These are phyloP conservation scores for Sardinella longiceps DNA, from an alignment of 2,797 vertebrate genomes.

Conservation along the genomic window DNA sequence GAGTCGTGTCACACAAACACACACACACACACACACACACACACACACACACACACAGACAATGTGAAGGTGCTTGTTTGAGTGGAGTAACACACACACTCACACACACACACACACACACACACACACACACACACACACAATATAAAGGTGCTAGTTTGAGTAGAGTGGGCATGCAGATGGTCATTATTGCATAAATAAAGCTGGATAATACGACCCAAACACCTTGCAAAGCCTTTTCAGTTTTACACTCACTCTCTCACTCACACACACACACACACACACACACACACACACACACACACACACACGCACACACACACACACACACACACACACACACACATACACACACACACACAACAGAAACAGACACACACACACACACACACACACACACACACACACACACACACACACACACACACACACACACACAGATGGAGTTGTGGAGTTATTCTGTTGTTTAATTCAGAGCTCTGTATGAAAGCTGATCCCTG, in stretches of 20 bases:
- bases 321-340: neutral
- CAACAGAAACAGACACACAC: neutral
- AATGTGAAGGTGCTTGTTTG: too few species aligned
- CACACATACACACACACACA: neutral
- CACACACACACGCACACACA: too few species aligned
- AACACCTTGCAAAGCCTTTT: conserved; percentile 14
- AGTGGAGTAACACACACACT: too few species aligned
- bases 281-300: too few species aligned
- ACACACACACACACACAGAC: too few species aligned
- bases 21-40: too few species aligned
- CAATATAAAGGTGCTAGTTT: conserved; percentile 39
- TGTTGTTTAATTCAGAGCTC: neutral
- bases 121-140: too few species aligned
- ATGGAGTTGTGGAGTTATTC: neutral
- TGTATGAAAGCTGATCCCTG: neutral
- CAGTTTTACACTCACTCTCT: neutral
- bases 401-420: too few species aligned
- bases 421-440: too few species aligned
- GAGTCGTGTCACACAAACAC: too few species aligned
- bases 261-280: neutral
- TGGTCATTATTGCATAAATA: conserved; percentile 33
- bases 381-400: neutral
- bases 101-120: too few species aligned
- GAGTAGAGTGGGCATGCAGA: conserved; percentile 34
- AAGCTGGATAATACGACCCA: conserved; percentile 27